These are phyloP conservation scores for Yponomeuta malinellus DNA, from an alignment of 2,888 invertebrate species.

Conservation along the genomic window DNA sequence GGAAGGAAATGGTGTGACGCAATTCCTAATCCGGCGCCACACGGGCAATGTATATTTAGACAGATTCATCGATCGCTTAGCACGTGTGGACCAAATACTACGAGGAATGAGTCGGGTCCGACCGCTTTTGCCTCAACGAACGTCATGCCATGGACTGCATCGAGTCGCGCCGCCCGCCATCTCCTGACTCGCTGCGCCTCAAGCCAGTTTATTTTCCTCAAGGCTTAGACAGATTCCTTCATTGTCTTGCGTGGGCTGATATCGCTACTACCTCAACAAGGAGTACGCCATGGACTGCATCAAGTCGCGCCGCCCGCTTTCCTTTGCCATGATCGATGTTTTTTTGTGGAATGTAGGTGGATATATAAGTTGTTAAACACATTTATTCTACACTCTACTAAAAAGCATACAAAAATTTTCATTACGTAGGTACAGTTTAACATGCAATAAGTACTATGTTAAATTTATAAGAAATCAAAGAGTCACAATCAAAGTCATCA, in stretches of 20 bases:
- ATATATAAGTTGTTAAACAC: no score
- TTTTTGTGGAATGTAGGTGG: no score
- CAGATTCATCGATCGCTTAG: constrained; percentile 63
- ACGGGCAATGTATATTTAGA: no score
- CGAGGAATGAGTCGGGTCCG: constrained; percentile 90
- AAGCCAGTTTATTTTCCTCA: not conserved
- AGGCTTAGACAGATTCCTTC: constrained; percentile 2
- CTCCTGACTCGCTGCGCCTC: constrained; percentile 85
- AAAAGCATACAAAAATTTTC: no score
- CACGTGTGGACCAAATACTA: constrained; percentile 96
- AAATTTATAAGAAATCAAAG: no score
- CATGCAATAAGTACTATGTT: no score
- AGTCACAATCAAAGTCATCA: no score
- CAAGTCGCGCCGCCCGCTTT: constrained; percentile 89
- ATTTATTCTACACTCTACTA: no score
- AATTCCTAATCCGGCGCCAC: no score
- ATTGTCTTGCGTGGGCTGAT: constrained; percentile 88
- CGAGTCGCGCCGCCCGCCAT: constrained; percentile 92
- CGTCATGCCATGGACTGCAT: constrained; percentile 98
- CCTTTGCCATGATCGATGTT: no score
- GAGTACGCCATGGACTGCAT: constrained; percentile 98
- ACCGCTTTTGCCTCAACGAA: constrained; percentile 95
- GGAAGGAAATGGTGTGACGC: no score
- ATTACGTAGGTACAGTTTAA: no score
- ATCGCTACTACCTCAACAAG: constrained; percentile 92